Conservation (phyloP, 2,888 invertebrate genomes). For the Pycnomerus fuliginosus region DNA sequence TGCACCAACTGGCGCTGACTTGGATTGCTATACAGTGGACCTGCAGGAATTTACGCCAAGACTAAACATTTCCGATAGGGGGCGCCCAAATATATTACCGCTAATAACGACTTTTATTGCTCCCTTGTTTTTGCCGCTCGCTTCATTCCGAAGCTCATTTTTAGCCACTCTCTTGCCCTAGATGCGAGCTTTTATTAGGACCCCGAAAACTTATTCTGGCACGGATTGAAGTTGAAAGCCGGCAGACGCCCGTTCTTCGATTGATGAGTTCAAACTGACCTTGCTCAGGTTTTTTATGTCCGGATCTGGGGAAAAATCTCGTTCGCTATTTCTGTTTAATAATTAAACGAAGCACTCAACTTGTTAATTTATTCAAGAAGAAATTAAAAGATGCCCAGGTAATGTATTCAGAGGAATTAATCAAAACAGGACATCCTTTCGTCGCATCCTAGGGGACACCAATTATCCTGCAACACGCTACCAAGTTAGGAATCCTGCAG, state of each 20-base stretch:
- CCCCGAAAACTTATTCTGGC: slow-evolving; percentile 13
- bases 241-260: no score
- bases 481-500: slow-evolving; percentile 27
- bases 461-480: slow-evolving; percentile 33
- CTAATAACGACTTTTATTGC: slow-evolving; percentile 40
- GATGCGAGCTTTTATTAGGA: slow-evolving; percentile 17
- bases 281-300: no score
- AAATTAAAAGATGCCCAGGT: slow-evolving; percentile 18
- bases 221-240: slow-evolving; percentile 15
- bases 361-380: slow-evolving; percentile 15
- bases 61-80: slow-evolving; percentile 45
- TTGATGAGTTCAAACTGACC: no score
- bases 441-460: slow-evolving; percentile 30
- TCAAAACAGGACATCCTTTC: slow-evolving; percentile 31
- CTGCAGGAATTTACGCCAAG: slow-evolving; percentile 45
- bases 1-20: slow-evolving; percentile 50
- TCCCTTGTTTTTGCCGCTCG: slow-evolving; percentile 32
- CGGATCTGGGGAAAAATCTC: no score
- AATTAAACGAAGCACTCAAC: no score
- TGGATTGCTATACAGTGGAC: slow-evolving; percentile 48
- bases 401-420: slow-evolving; percentile 25
- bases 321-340: no score
- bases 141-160: slow-evolving; percentile 28
- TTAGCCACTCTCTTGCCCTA: slow-evolving; percentile 18
- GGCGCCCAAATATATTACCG: slow-evolving; percentile 36